Percentiles rank a stretch among this genome's conserved stretches.
Evolutionary conservation across 2,113 vertebrate species (phyloP).

Genomic region (Sus scrofa): T2T-Sscrofa CM000820.6:114078501-114079000

Average conservation of each 20-base stretch:
- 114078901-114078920: background rate
- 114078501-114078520: background rate
- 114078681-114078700: background rate
- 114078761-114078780: background rate
- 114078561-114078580: background rate
- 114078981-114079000: background rate
- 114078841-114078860: background rate
- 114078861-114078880: background rate
- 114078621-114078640: background rate
- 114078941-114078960: background rate
- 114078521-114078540: background rate
- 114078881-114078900: background rate
- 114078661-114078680: background rate
- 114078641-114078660: background rate
- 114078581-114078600: background rate
- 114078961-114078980: background rate
- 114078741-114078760: background rate
- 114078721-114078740: background rate
- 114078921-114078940: background rate
- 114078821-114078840: background rate
- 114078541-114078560: background rate
- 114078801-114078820: background rate
- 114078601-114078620: background rate
- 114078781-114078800: background rate
- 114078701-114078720: background rate